phyloP scores from a whole-genome alignment of 2,797 vertebrate species.

The Melanotaenia pygmaea region DNA sequence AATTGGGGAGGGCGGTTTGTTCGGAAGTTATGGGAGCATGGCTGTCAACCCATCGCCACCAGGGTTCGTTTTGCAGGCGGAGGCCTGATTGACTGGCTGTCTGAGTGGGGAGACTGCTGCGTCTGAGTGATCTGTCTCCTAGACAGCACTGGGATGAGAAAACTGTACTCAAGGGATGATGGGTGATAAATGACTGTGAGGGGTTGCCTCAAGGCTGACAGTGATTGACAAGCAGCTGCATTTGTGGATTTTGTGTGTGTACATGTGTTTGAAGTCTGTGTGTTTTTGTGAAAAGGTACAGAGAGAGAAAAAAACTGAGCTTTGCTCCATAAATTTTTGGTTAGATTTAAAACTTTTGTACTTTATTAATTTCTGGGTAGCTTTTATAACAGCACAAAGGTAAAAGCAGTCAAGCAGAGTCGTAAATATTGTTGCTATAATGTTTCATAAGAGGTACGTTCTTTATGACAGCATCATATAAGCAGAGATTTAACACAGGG shows the following conservation, averaged over 20 bases:
- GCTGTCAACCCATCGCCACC: conserved; percentile 47
- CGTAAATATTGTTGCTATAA: not conserved
- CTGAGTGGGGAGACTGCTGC: conserved; percentile 51
- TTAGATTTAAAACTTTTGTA: not conserved
- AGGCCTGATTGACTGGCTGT: conserved; percentile 61
- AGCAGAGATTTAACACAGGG: not conserved
- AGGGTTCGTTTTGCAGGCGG: conserved; percentile 26
- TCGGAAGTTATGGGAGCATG: conserved; percentile 22
- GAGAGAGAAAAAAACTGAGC: not conserved
- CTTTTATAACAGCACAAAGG: not conserved
- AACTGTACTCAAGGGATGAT: conserved; percentile 67
- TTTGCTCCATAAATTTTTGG: not conserved
- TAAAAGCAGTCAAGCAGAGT: conserved; percentile 10
- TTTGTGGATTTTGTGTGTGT: conserved; percentile 26
- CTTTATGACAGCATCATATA: conserved; percentile 20
- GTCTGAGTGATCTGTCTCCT: conserved; percentile 61
- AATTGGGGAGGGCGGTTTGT: not conserved
- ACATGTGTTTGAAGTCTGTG: conserved; percentile 3
- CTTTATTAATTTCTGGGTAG: not conserved
- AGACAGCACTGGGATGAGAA: conserved; percentile 46
- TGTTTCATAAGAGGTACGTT: conserved; percentile 27
- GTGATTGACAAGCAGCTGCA: conserved; percentile 60
- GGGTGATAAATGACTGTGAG: conserved; percentile 69
- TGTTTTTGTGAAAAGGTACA: not conserved
- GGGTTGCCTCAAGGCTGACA: conserved; percentile 60